A percentile compares a stretch with the other conserved stretches of the same genome.
Conservation (phyloP, 2,113 vertebrate genomes). For the human region DNA sequence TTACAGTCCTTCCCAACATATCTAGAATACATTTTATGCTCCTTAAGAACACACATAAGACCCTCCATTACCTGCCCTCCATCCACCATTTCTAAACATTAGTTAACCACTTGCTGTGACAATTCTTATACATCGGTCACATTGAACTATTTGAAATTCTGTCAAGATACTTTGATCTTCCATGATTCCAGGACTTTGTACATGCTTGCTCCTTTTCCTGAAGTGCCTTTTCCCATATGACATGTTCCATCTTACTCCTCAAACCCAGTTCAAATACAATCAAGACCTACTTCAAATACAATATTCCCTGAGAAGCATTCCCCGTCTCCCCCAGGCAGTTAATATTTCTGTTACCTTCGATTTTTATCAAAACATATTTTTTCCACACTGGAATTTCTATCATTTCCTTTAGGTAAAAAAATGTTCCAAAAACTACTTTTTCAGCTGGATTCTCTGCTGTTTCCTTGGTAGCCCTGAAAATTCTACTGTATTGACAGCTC, state of each 20-base stretch:
- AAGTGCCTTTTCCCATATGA: background rate
- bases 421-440: background rate
- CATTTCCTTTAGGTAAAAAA: background rate
- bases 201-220: background rate
- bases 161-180: background rate
- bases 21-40: background rate
- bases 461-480: constrained; percentile 27
- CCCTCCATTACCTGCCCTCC: background rate
- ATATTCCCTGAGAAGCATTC: background rate
- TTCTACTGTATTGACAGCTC: background rate
- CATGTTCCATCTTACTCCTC: background rate
- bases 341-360: constrained; percentile 24
- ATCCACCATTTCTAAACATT: background rate
- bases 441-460: constrained; percentile 20
- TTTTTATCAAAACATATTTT: constrained; percentile 58
- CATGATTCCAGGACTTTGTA: rapidly evolving
- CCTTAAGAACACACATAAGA: background rate
- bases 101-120: too few relatives aligned
- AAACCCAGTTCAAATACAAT: background rate
- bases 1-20: background rate
- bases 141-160: background rate
- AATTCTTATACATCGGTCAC: background rate
- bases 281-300: background rate
- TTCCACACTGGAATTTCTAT: constrained; percentile 32
- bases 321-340: background rate